A percentile compares a stretch with the other conserved stretches of the same genome.
Conservation (phyloP, 1,140 invertebrate species). For the Streblospio benedicti region DNA sequence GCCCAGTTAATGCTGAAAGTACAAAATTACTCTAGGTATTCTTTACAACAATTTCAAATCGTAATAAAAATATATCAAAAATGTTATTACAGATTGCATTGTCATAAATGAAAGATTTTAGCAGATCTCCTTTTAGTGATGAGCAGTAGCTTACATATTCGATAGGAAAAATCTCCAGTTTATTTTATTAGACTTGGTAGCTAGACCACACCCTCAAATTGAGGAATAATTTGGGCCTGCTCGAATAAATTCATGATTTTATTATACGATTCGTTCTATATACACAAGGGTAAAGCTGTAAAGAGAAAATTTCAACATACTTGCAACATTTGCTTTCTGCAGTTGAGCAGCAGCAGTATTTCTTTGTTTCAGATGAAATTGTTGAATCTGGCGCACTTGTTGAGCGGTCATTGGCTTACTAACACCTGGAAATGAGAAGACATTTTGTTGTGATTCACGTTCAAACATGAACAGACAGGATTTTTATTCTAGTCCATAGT, state of each 20-base stretch:
- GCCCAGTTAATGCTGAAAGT: not conserved
- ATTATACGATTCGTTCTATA: not conserved
- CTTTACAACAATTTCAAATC: conserved; percentile 41
- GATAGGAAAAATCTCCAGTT: not conserved
- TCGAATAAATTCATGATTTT: not conserved
- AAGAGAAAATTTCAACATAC: not conserved
- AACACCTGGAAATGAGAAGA: not conserved
- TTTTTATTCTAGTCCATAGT: no score
- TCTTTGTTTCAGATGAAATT: conserved; percentile 54
- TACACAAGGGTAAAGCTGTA: not conserved
- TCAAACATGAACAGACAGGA: not conserved
- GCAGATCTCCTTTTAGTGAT: not conserved
- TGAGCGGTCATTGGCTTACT: not conserved
- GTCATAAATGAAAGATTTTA: not conserved
- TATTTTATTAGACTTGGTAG: not conserved
- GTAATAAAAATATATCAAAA: not conserved
- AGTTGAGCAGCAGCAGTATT: conserved; percentile 53
- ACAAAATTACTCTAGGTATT: not conserved
- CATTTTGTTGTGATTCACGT: not conserved
- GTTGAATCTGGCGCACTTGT: conserved; percentile 15
- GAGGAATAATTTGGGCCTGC: not conserved
- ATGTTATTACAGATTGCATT: not conserved
- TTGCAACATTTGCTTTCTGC: conserved; percentile 52
- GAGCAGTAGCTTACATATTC: no score
- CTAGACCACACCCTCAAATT: not conserved